Evolutionary conservation across 2,797 vertebrate species (phyloP).

Genomic region (Hypotaenidia okinawae): DNA sequence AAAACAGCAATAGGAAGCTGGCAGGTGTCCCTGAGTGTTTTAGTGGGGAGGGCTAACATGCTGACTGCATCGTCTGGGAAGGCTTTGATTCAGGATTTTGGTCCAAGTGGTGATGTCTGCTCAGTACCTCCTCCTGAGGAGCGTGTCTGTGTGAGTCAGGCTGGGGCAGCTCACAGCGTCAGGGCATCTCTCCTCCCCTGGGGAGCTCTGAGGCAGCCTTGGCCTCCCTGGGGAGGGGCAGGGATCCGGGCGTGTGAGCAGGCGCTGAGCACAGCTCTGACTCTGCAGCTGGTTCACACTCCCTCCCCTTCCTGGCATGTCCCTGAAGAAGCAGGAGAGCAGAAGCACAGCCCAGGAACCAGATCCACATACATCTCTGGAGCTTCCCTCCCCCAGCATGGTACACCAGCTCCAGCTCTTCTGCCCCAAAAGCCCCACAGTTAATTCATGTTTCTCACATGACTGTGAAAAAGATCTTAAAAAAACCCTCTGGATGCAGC

Average conservation of each 20-base stretch:
- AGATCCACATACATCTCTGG: not conserved
- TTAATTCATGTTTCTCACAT: not conserved
- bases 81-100: not conserved
- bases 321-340: not conserved
- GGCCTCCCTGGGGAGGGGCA: not conserved
- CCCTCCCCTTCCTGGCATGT: not conserved
- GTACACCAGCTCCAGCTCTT: not conserved
- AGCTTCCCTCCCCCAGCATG: not conserved
- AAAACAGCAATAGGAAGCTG: not conserved
- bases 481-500: not conserved
- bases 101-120: not conserved
- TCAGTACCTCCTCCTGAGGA: not conserved
- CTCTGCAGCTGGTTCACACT: not conserved
- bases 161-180: not conserved
- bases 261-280: not conserved
- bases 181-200: not conserved
- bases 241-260: not conserved
- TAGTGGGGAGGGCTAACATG: not conserved
- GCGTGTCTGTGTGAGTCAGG: not conserved
- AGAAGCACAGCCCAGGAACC: not conserved
- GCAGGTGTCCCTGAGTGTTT: not conserved
- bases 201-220: not conserved
- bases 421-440: not conserved
- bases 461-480: not conserved
- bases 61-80: not conserved